Evolutionary conservation across 2,797 vertebrate species (phyloP).

Genomic region (Anas flavirostris): DNA sequence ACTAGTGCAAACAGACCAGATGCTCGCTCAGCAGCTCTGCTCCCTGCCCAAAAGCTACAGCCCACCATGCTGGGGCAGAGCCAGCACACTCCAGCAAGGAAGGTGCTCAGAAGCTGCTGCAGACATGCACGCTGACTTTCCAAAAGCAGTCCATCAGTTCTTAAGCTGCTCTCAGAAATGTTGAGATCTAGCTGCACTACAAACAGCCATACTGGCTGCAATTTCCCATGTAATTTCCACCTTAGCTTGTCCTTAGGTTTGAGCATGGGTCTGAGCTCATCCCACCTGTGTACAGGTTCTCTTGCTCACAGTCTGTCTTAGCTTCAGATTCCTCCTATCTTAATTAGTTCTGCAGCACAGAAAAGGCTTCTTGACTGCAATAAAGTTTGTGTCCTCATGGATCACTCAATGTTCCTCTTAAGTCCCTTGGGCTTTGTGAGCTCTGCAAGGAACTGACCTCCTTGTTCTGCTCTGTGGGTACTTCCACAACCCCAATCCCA

Average conservation of each 20-base stretch:
- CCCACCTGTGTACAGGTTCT: rapidly evolving
- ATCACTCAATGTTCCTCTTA: background rate
- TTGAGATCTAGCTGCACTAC: rapidly evolving
- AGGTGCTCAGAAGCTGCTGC: background rate
- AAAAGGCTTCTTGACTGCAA: background rate
- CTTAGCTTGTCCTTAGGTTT: background rate
- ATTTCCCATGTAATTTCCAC: background rate
- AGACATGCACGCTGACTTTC: rapidly evolving
- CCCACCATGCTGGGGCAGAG: background rate
- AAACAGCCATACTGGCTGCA: background rate
- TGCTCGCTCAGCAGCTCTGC: background rate
- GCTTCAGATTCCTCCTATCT: background rate
- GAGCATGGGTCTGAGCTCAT: background rate
- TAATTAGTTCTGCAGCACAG: background rate
- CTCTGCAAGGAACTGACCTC: background rate
- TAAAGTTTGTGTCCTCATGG: rapidly evolving
- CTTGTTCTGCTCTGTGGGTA: too few relatives aligned
- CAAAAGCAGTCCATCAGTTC: background rate
- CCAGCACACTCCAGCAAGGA: background rate
- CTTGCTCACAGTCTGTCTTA: background rate
- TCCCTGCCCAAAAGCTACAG: too few relatives aligned
- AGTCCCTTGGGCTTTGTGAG: background rate
- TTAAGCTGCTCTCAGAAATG: background rate
- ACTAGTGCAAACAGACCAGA: rapidly evolving
- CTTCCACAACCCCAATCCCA: background rate